Evolutionary conservation across 2,888 invertebrate species (phyloP).

Genomic region (Synanthedon myopaeformis): DNA sequence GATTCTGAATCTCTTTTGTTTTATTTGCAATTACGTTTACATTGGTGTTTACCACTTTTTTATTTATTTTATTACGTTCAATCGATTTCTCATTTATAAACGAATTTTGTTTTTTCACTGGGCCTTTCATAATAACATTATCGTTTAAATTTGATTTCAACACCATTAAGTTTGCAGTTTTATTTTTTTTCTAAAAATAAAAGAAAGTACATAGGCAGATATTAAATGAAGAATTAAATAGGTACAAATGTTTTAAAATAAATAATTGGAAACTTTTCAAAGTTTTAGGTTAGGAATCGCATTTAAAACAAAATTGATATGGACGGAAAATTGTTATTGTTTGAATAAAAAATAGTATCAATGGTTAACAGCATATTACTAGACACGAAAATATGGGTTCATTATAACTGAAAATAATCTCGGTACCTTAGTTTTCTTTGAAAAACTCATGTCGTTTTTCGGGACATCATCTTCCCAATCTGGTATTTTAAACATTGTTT

Average conservation of each 20-base stretch:
- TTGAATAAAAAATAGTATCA: no score
- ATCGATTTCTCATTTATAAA: not conserved
- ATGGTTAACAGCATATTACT: no score
- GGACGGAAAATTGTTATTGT: no score
- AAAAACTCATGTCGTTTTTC: constrained; percentile 18
- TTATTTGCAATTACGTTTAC: not conserved
- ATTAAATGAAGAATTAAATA: no score
- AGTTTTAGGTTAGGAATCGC: no score
- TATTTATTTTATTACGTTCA: no score
- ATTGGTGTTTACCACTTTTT: no score
- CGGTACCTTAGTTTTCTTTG: constrained; percentile 19
- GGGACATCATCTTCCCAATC: constrained; percentile 38
- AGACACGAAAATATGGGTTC: no score
- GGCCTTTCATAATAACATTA: constrained; percentile 4
- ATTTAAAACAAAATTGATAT: no score
- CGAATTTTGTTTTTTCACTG: constrained; percentile 5
- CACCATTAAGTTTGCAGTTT: constrained; percentile 2
- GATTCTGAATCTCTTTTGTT: constrained; percentile 1
- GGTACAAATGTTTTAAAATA: no score
- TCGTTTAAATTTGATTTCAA: constrained; percentile 1
- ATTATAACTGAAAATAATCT: not conserved
- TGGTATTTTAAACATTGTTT: constrained; percentile 38
- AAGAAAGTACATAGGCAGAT: not conserved
- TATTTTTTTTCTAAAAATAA: not conserved
- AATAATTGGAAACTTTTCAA: no score